phyloP scores from a whole-genome alignment of 1,140 invertebrate genomes.

The Trichomalopsis sarcophagae region DNA sequence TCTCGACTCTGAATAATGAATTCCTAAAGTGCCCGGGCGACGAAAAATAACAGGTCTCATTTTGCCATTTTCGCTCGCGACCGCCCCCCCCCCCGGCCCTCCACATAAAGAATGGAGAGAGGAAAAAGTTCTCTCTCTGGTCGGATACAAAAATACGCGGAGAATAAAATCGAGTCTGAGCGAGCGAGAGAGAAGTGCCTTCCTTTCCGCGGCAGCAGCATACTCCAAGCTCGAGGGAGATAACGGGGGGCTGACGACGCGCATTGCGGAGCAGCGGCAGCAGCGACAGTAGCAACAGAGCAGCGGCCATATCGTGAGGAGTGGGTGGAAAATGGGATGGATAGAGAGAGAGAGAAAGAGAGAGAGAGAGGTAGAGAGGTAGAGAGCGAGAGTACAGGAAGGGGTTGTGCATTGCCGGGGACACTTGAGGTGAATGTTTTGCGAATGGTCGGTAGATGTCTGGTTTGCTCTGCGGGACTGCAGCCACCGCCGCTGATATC shows the following conservation, averaged over 20 bases:
- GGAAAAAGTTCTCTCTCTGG: conserved; percentile 31
- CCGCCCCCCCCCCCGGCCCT: not conserved
- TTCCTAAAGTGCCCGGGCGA: conserved; percentile 15
- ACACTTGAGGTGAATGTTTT: conserved; percentile 76
- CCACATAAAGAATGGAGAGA: conserved; percentile 31
- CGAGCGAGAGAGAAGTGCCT: not conserved
- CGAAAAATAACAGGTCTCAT: conserved; percentile 42
- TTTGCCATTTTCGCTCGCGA: conserved; percentile 35
- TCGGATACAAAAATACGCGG: conserved; percentile 46
- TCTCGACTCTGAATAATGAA: conserved; percentile 33
- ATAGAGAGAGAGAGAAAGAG: not conserved
- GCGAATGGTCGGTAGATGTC: conserved; percentile 76
- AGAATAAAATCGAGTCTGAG: conserved; percentile 41
- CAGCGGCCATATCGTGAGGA: conserved; percentile 34
- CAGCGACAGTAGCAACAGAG: conserved; percentile 33
- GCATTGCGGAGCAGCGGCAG: conserved; percentile 30
- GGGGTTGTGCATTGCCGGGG: conserved; percentile 59
- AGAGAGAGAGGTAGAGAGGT: conserved; percentile 12
- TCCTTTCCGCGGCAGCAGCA: not conserved
- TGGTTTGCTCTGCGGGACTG: conserved; percentile 71
- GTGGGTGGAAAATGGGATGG: conserved; percentile 50
- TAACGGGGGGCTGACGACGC: conserved; percentile 23
- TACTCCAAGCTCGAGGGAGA: conserved; percentile 15
- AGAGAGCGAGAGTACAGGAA: not conserved
- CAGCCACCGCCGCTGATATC: conserved; percentile 65